phyloP scores from a whole-genome alignment of 2,113 vertebrate species.

The Emydura subglobosa region DNA sequence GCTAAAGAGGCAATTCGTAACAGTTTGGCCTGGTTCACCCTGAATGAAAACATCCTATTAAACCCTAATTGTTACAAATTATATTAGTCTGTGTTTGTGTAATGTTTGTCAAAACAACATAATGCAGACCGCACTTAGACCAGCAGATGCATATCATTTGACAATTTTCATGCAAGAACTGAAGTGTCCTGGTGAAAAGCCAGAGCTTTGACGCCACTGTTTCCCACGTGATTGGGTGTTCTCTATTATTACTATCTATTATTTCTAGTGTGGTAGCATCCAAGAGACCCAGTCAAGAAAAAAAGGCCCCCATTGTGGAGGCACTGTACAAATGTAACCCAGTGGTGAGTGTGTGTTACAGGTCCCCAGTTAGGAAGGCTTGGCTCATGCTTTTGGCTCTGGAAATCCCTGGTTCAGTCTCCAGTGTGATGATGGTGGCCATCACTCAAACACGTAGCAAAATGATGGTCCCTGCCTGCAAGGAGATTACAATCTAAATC shows the following conservation, averaged over 20 bases:
- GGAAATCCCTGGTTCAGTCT: no score
- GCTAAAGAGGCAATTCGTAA: conserved; percentile 44
- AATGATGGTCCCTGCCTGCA: background rate
- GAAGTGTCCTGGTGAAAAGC: background rate
- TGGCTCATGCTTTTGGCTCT: background rate
- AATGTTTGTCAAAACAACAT: conserved; percentile 18
- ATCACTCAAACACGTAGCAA: background rate
- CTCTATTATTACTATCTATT: background rate
- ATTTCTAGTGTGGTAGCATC: background rate
- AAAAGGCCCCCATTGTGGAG: background rate
- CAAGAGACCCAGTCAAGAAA: background rate
- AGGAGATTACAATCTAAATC: background rate
- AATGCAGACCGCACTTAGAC: background rate
- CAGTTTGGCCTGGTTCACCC: conserved; percentile 21
- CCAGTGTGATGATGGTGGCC: background rate
- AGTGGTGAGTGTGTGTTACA: background rate
- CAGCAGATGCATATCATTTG: background rate
- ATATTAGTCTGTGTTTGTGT: conserved; percentile 50
- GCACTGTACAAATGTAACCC: background rate
- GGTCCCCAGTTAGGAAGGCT: background rate
- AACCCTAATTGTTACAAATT: conserved; percentile 69
- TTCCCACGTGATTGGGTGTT: background rate
- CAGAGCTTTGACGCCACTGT: background rate
- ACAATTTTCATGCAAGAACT: background rate
- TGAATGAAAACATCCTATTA: conserved; percentile 62